These are phyloP conservation scores for Thecocarcelia acutangulata DNA, from an alignment of 2,888 invertebrate genomes.

Conservation along the genomic window DNA sequence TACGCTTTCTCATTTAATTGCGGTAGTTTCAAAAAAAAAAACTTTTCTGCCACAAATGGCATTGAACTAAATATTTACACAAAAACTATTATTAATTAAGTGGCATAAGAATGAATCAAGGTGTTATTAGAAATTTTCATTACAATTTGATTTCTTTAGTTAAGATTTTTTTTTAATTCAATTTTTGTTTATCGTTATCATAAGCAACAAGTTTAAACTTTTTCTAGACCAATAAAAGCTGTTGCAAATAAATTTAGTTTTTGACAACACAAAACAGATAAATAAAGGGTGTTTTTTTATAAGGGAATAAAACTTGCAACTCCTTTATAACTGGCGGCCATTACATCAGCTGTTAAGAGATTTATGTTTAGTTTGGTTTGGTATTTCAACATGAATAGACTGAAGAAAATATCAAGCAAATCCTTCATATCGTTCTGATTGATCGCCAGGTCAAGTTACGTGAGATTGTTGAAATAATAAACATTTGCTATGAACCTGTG, in stretches of 20 bases:
- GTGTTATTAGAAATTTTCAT: conserved; percentile 21
- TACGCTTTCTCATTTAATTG: conserved; percentile 3
- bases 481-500: no score
- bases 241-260: background rate
- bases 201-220: background rate
- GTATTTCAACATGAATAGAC: no score
- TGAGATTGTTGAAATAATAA: no score
- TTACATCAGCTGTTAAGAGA: no score
- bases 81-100: conserved; percentile 13
- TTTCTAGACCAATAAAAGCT: conserved; percentile 6
- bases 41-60: conserved; percentile 20
- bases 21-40: conserved; percentile 1
- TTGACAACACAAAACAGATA: conserved; percentile 18
- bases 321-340: no score
- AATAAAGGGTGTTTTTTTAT: no score
- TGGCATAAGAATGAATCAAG: background rate
- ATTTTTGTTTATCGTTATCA: conserved; percentile 19
- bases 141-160: conserved; percentile 5
- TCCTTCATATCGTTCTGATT: no score
- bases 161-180: background rate
- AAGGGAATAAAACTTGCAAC: no score
- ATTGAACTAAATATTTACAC: conserved; percentile 30
- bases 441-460: no score
- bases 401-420: no score
- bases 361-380: no score